Evolutionary conservation across 2,888 invertebrate genomes (phyloP), one percentile per base, ranked within the genome.

Genomic region (Blastobasis adustella): DNA sequence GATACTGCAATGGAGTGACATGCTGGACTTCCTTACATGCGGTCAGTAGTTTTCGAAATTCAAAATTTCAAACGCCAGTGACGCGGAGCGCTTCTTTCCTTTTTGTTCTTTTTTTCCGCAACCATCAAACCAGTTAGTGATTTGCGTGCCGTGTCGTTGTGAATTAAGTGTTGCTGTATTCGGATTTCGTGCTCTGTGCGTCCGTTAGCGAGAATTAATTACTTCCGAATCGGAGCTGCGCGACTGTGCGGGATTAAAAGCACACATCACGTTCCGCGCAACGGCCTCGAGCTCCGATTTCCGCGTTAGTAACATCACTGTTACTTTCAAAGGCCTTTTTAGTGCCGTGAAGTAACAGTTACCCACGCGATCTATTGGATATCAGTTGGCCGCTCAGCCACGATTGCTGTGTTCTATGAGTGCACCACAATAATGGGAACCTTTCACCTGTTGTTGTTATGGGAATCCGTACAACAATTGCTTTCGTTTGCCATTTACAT

Each of bases 1-100:
- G 85, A 73, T 82, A 78, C 77, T 86, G 82, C 79, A 82, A 79
- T 85, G 84, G 81, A 79, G 80, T 73, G 87, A 87, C 86, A 84
- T 85, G 83, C 72, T 86, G 64, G 83, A 83, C 65, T 83, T 83
- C 71, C 74, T 86, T 62, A 70, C 73, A 59, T 84, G 85, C 70
- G 87, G 87, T 86, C 79, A 79, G 83, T 85, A 73, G 62, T 52
- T 56, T 66, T 66, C 69, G 69, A 54, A 61, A 62, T 63, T 53
- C 23, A 23, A 46, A 52, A 47, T 53, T 41, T 42, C 4, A 40
- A 46, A 47, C 6, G 5, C 37, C 38, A 38, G 36, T 36, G 36
- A 10, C 49, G 47, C 54, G 56, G 51, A 38, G 9, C 23, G 10
- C 4, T 23, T 49, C 23, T 23, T 23, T 23, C 23, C 3, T 23